A percentile compares a stretch with the other conserved stretches of the same genome.
phyloP scores from a whole-genome alignment of 2,113 vertebrate genomes.

The Antechinus flavipes region DNA sequence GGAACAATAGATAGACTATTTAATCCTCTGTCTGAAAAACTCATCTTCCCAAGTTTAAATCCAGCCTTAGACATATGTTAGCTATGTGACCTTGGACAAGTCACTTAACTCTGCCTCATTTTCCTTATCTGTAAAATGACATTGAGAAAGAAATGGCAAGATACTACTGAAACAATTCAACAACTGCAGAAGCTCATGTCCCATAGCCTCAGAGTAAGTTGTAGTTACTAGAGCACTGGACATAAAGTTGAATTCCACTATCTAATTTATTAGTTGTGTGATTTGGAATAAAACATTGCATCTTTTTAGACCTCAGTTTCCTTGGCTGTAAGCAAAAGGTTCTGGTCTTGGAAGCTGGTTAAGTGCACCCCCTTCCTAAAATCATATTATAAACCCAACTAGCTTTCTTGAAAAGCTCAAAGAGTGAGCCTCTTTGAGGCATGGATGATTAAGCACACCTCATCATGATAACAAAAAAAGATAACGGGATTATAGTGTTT shows the following conservation, averaged over 20 bases:
- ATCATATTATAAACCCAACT: neutral
- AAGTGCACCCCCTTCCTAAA: neutral
- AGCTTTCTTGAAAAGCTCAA: neutral
- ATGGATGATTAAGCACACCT: neutral
- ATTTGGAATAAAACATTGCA: neutral
- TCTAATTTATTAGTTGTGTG: neutral
- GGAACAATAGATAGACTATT: neutral
- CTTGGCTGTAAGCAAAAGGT: neutral
- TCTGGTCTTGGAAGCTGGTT: neutral
- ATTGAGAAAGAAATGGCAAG: neutral
- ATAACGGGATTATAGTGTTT: neutral
- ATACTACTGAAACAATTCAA: neutral
- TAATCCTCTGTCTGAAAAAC: neutral
- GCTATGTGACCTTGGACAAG: neutral
- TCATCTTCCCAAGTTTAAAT: neutral
- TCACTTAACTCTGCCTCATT: neutral
- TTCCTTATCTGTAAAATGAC: neutral
- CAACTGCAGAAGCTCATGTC: too few relatives aligned
- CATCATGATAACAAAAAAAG: neutral
- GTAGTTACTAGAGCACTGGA: neutral
- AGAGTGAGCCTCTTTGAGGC: too few relatives aligned
- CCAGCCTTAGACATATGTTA: neutral
- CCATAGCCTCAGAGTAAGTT: neutral
- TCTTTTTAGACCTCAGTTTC: neutral
- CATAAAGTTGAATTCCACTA: neutral